Evolutionary conservation across 1,140 invertebrate species (phyloP).

Genomic region (Muscidifurax raptorellus): DNA sequence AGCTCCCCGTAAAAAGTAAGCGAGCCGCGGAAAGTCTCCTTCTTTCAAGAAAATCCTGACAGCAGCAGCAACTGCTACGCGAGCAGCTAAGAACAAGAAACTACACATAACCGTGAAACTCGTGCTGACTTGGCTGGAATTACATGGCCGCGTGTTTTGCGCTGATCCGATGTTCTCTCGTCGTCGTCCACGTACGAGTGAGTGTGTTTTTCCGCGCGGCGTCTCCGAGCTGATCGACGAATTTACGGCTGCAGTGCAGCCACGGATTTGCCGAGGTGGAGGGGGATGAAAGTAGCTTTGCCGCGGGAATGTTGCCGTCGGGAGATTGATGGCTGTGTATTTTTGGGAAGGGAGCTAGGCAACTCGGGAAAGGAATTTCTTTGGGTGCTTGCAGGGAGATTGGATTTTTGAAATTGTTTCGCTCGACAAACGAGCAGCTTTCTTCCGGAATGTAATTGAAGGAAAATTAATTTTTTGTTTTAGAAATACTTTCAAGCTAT

Average conservation of each 20-base stretch:
- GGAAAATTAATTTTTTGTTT: background rate
- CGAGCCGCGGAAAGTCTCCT: background rate
- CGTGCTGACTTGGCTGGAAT: constrained; percentile 8
- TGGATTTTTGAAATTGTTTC: background rate
- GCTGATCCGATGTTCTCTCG: background rate
- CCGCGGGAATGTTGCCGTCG: background rate
- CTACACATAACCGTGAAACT: constrained; percentile 3
- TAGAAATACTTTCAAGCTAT: background rate
- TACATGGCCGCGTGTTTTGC: constrained; percentile 21
- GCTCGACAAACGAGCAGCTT: background rate
- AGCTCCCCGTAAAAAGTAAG: constrained; percentile 18
- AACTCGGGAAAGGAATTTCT: background rate
- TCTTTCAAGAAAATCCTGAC: constrained; percentile 22
- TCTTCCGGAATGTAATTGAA: background rate
- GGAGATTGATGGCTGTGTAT: background rate
- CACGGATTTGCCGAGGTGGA: background rate
- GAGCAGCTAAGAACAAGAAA: constrained; percentile 14
- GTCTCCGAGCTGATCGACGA: constrained; percentile 7
- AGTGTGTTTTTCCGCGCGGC: background rate
- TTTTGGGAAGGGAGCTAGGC: background rate
- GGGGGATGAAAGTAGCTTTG: background rate
- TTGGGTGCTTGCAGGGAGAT: background rate
- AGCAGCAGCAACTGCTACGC: background rate
- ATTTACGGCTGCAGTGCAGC: constrained; percentile 8
- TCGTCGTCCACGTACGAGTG: background rate